phyloP scores from a whole-genome alignment of 2,797 vertebrate genomes.

The Cryptoblepharus egeriae region DNA sequence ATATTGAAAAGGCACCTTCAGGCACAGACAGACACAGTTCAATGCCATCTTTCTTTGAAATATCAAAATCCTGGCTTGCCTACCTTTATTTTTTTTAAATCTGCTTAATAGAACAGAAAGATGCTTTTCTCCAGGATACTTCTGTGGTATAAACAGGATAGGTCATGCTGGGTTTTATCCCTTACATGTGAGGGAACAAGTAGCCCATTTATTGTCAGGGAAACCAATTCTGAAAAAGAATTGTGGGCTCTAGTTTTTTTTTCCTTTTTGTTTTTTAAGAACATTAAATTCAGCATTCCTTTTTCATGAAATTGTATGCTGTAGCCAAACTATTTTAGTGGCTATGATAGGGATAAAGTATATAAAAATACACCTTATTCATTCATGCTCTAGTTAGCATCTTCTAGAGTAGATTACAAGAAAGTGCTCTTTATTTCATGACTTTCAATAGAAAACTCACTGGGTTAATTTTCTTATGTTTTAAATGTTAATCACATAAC shows the following conservation, averaged over 20 bases:
- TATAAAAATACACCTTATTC: not conserved
- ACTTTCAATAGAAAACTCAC: too few species aligned
- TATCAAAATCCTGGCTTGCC: conserved; percentile 43
- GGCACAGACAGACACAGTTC: conserved; percentile 18
- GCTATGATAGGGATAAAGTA: not conserved
- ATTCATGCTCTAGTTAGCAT: not conserved
- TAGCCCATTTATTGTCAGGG: conserved; percentile 37
- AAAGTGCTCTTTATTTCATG: too few species aligned
- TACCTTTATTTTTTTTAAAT: not conserved
- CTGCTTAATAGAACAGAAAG: not conserved
- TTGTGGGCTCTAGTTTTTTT: not conserved
- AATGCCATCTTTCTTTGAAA: conserved; percentile 29
- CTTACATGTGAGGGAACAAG: conserved; percentile 18
- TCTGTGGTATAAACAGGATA: conserved; percentile 11
- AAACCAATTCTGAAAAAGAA: conserved; percentile 25
- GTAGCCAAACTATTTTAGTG: conserved; percentile 11
- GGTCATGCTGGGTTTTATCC: not conserved
- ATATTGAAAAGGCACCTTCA: not conserved
- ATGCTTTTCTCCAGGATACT: conserved; percentile 19
- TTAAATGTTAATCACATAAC: too few species aligned
- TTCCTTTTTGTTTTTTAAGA: not conserved
- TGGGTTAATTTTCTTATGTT: too few species aligned
- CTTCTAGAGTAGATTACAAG: too few species aligned
- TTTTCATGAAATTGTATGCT: not conserved
- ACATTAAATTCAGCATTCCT: not conserved